These are phyloP conservation scores for Caenorhabditis sp. DNA, from an alignment of 2,888 invertebrate genomes.

Conservation along the genomic window DNA sequence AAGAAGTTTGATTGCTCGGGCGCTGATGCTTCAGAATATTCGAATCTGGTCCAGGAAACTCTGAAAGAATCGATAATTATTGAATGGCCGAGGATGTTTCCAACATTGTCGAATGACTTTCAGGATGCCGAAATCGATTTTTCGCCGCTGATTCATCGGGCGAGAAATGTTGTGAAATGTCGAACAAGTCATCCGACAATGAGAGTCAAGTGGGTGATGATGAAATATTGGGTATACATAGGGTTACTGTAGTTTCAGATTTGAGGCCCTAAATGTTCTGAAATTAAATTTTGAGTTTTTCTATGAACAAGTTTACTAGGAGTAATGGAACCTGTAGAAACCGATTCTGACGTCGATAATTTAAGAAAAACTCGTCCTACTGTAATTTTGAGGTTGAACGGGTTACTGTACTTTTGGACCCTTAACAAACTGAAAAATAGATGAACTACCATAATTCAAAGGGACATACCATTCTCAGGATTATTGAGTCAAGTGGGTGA, in stretches of 20 bases:
- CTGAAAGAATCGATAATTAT: slow-evolving; percentile 49
- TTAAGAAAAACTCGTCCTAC: too few relatives aligned
- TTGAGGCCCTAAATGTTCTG: too few relatives aligned
- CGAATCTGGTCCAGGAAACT: slow-evolving; percentile 13
- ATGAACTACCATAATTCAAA: too few relatives aligned
- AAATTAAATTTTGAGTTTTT: too few relatives aligned
- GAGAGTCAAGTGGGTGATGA: slow-evolving; percentile 52
- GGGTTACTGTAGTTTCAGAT: neutral
- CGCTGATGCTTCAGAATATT: slow-evolving; percentile 14
- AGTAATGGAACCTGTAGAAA: too few relatives aligned
- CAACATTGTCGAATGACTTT: slow-evolving; percentile 36
- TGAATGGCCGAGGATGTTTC: slow-evolving; percentile 56
- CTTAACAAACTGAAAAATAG: too few relatives aligned
- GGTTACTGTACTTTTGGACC: too few relatives aligned
- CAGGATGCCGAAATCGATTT: slow-evolving; percentile 46
- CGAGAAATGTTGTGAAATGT: slow-evolving; percentile 62
- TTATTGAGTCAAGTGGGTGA: too few relatives aligned
- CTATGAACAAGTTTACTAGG: too few relatives aligned
- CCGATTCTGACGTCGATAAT: too few relatives aligned
- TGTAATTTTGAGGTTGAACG: too few relatives aligned
- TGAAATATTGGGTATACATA: neutral
- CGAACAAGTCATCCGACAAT: slow-evolving; percentile 63
- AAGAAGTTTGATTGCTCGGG: neutral
- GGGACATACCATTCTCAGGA: too few relatives aligned
- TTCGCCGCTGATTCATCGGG: slow-evolving; percentile 60